A percentile compares a stretch with the other conserved stretches of the same genome.
These are phyloP conservation scores for Aricia agestis DNA, from an alignment of 1,140 invertebrate species.

Conservation along the genomic window DNA sequence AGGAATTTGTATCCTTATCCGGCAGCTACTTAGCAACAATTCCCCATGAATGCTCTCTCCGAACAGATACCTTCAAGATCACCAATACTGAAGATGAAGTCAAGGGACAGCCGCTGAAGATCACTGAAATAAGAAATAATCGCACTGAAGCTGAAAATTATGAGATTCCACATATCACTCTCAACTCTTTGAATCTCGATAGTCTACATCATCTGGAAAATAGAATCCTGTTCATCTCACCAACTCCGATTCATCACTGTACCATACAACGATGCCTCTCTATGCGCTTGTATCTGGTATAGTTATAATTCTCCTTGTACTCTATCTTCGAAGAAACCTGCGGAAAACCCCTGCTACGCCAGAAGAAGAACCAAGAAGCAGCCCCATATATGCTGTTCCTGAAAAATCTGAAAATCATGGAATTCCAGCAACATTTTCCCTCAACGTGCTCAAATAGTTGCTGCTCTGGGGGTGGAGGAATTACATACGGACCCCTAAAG, in stretches of 20 bases:
- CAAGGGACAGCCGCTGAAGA: conserved; percentile 25
- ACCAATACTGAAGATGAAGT: conserved; percentile 19
- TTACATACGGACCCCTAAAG: conserved; percentile 14
- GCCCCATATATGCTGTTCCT: conserved; percentile 15
- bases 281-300: conserved; percentile 13
- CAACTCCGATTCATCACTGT: conserved; percentile 3
- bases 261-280: conserved; percentile 20
- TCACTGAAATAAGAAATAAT: conserved; percentile 14
- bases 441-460: conserved; percentile 27
- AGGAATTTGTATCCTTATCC: conserved; percentile 24
- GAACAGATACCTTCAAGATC: conserved; percentile 24
- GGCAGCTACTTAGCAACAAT: conserved; percentile 29
- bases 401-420: not conserved
- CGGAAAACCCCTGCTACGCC: not conserved
- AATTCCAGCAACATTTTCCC: conserved; percentile 24
- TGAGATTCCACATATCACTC: conserved; percentile 20
- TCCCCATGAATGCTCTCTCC: conserved; percentile 23
- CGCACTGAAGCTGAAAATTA: not conserved
- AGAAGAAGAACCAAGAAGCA: conserved; percentile 6
- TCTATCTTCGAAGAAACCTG: not conserved
- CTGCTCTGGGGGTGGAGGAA: conserved; percentile 13
- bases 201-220: conserved; percentile 18
- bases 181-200: conserved; percentile 20
- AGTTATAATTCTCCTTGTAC: conserved; percentile 1
- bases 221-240: conserved; percentile 12